Evolutionary conservation across 2,113 vertebrate species (phyloP).

Genomic region (Fukomys damarensis): DNA sequence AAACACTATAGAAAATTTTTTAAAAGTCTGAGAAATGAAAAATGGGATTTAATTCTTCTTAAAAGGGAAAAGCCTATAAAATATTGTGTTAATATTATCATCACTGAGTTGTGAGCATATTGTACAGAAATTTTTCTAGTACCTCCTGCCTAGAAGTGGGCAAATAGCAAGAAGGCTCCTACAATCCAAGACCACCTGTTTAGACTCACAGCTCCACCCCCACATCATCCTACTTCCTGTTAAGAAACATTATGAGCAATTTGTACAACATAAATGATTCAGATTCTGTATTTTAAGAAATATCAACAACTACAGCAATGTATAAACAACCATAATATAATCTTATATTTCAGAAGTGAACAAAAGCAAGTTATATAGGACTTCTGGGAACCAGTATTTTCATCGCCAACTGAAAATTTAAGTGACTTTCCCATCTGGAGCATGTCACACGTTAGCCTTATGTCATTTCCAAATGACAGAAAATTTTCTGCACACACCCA

Average conservation of each 20-base stretch:
- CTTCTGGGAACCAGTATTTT: background rate
- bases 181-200: fast-evolving
- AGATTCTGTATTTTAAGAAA: background rate
- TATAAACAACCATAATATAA: background rate
- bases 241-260: background rate
- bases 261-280: background rate
- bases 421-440: background rate
- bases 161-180: background rate
- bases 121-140: background rate
- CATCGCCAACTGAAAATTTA: background rate
- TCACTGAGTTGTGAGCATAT: background rate
- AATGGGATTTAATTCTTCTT: background rate
- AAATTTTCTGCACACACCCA: background rate
- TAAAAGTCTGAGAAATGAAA: constrained; percentile 12
- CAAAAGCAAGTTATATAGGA: background rate
- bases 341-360: background rate
- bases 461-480: background rate
- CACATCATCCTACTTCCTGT: background rate
- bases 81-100: fast-evolving
- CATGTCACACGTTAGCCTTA: background rate
- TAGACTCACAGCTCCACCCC: fast-evolving
- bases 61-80: background rate
- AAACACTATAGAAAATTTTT: background rate
- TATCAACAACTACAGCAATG: background rate
- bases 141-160: background rate